Percentiles rank a stretch among this genome's conserved stretches.
Conservation (phyloP, 2,888 invertebrate species). For the Platycheirus rosarum region DNA sequence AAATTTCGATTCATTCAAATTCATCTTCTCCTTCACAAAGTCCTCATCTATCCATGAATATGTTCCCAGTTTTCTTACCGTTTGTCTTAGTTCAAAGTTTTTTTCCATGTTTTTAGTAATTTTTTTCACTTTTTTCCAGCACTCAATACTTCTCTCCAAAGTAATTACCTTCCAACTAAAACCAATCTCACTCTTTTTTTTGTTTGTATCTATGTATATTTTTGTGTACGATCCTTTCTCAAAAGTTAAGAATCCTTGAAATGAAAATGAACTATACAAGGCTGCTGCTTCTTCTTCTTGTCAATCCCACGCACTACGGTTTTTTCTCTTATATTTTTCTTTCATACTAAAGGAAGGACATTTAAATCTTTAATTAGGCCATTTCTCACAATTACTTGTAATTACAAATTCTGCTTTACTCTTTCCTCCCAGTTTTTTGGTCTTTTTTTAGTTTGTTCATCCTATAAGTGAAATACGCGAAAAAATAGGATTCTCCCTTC, state of each 20-base stretch:
- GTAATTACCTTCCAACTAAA: slow-evolving; percentile 67
- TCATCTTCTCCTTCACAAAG: slow-evolving; percentile 26
- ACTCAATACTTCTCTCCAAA: slow-evolving; percentile 43
- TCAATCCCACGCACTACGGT: slow-evolving; percentile 37
- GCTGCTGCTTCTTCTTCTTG: slow-evolving; percentile 45
- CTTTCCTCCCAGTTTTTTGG: neutral
- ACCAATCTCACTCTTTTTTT: slow-evolving; percentile 45
- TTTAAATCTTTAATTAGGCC: slow-evolving; percentile 73
- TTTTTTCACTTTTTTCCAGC: slow-evolving; percentile 20
- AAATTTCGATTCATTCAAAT: slow-evolving; percentile 57
- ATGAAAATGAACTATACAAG: slow-evolving; percentile 71
- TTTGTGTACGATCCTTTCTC: slow-evolving; percentile 36
- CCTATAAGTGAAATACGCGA: slow-evolving; percentile 2
- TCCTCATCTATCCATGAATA: slow-evolving; percentile 3
- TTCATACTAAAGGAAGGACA: slow-evolving; percentile 33
- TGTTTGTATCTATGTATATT: slow-evolving; percentile 18
- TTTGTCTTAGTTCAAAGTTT: slow-evolving; percentile 18
- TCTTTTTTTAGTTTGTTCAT: slow-evolving; percentile 31
- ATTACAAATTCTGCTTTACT: slow-evolving; percentile 60
- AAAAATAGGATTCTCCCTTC: slow-evolving; percentile 1
- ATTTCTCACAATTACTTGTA: slow-evolving; percentile 73
- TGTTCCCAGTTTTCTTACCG: neutral
- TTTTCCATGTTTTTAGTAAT: slow-evolving; percentile 25
- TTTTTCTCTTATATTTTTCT: slow-evolving; percentile 19
- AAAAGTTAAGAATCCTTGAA: slow-evolving; percentile 70